Evolutionary conservation across 1,140 invertebrate species (phyloP).

Genomic region (Acromyrmex echinatior): DNA sequence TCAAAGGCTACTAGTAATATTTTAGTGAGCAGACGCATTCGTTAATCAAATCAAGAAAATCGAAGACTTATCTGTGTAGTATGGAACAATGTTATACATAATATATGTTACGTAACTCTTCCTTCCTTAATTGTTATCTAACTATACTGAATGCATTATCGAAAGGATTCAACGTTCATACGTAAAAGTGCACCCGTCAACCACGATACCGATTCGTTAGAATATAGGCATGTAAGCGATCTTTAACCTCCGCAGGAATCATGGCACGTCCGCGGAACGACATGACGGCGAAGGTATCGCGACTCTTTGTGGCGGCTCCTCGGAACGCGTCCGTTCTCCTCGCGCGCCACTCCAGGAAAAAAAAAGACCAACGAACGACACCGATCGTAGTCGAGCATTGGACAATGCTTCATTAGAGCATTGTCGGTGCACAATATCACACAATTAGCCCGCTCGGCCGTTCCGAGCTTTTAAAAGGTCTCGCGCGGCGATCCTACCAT

Average conservation of each 20-base stretch:
- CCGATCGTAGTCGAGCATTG: constrained; percentile 72
- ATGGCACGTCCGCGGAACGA: constrained; percentile 60
- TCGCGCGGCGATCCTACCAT: constrained; percentile 62
- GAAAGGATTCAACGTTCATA: neutral
- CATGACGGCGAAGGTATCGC: constrained; percentile 67
- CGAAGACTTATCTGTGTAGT: neutral
- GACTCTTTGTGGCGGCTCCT: constrained; percentile 66
- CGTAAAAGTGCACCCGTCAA: constrained; percentile 37
- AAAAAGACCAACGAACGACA: constrained; percentile 66
- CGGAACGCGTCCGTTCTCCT: constrained; percentile 68
- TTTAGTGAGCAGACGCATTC: neutral
- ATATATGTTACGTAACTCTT: neutral
- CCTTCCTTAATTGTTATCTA: neutral
- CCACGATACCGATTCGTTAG: constrained; percentile 67
- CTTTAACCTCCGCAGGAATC: constrained; percentile 62
- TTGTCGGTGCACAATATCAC: constrained; percentile 85
- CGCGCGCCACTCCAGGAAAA: constrained; percentile 42
- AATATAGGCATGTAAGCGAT: constrained; percentile 61
- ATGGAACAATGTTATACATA: neutral
- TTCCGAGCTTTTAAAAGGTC: constrained; percentile 81
- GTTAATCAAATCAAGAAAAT: constrained; percentile 8
- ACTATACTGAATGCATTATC: neutral
- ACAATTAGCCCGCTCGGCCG: constrained; percentile 84
- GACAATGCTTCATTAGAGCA: constrained; percentile 86
- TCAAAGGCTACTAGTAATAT: neutral